Percentiles rank a stretch among this genome's conserved stretches.
phyloP scores from a whole-genome alignment of 2,113 vertebrate genomes.

The Periophthalmodon schlosseri region DNA sequence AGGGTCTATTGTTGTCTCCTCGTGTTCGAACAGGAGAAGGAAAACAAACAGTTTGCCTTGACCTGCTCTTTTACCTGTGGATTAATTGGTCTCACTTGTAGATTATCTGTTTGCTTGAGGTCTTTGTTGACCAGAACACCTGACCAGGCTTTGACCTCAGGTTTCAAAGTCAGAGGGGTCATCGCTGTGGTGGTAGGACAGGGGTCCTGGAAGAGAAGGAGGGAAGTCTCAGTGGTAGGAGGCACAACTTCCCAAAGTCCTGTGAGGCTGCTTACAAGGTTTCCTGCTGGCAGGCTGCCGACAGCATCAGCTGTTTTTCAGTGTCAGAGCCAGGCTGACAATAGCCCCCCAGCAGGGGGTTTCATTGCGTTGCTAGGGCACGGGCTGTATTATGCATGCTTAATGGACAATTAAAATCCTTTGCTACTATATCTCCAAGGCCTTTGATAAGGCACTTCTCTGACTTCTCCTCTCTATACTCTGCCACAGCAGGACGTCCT shows the following conservation, averaged over 20 bases:
- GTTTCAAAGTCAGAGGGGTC: conserved; percentile 46
- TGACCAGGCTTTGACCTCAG: conserved; percentile 75
- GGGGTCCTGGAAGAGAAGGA: conserved; percentile 15
- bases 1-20: conserved; percentile 61
- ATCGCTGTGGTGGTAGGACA: conserved; percentile 27
- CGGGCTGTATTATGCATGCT: conserved; percentile 91
- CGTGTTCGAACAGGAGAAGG: conserved; percentile 63
- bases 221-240: conserved; percentile 34
- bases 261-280: conserved; percentile 90
- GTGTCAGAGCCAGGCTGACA: conserved; percentile 82
- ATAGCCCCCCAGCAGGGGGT: conserved; percentile 87
- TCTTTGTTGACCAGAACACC: conserved; percentile 64
- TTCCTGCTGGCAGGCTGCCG: conserved; percentile 87
- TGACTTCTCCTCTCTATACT: conserved; percentile 82
- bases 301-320: conserved; percentile 98
- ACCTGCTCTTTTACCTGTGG: conserved; percentile 65
- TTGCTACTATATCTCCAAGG: conserved; percentile 81
- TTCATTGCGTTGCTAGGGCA: conserved; percentile 89
- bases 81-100: conserved; percentile 51
- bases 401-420: conserved; percentile 98
- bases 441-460: conserved; percentile 87
- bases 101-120: conserved; percentile 65
- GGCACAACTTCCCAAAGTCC: conserved; percentile 37
- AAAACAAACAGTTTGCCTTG: conserved; percentile 65
- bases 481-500: conserved; percentile 79